These are phyloP conservation scores for Lathamus discolor DNA, from an alignment of 2,113 vertebrate species.

Conservation along the genomic window DNA sequence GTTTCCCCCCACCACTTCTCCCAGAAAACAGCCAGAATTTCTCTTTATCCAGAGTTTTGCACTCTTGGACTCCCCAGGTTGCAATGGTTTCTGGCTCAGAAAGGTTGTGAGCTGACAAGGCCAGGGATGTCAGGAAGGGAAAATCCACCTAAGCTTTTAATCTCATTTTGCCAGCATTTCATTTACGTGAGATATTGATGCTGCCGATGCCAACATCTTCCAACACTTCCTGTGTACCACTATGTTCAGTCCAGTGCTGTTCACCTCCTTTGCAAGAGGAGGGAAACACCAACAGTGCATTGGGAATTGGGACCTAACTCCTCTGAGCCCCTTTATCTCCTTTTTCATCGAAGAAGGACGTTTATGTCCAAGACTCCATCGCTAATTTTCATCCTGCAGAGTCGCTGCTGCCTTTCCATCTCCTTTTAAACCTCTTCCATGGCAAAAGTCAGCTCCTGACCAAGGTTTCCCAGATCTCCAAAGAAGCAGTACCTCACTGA, in stretches of 20 bases:
- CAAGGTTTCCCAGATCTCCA: background rate
- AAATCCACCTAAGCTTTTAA: background rate
- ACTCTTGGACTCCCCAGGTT: background rate
- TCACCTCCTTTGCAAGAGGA: background rate
- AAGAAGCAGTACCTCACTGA: background rate
- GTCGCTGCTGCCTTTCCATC: background rate
- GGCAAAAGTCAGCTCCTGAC: background rate
- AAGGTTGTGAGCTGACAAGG: background rate
- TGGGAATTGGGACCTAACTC: background rate
- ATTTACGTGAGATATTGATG: background rate
- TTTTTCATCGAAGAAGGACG: background rate
- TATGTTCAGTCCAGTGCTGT: background rate
- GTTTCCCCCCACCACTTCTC: background rate
- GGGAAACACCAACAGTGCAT: accelerated
- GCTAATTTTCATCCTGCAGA: background rate
- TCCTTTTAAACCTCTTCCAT: background rate
- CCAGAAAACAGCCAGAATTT: background rate
- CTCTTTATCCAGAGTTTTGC: background rate
- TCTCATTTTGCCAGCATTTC: background rate
- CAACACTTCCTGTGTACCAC: background rate
- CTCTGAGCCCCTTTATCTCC: background rate
- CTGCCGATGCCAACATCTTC: background rate
- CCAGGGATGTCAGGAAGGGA: background rate
- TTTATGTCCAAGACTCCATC: background rate
- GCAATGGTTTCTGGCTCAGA: background rate